phyloP scores from a whole-genome alignment of 1,140 invertebrate species.

The Teleopsis dalmanni region DNA sequence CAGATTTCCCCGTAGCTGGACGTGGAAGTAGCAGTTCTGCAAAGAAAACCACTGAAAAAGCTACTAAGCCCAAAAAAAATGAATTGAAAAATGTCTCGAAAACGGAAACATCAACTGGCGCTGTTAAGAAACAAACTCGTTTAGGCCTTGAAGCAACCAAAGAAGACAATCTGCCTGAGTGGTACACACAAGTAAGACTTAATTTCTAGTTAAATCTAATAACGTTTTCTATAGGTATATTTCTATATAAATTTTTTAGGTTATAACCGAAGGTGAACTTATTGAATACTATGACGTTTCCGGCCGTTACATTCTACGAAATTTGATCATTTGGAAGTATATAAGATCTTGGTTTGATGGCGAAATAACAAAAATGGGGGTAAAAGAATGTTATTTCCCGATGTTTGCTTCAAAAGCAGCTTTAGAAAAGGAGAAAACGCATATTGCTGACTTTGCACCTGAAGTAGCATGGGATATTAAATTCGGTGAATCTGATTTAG shows the following conservation, averaged over 20 bases:
- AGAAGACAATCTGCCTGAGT: conserved; percentile 88
- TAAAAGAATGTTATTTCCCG: conserved; percentile 97
- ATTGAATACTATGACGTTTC: conserved; percentile 99
- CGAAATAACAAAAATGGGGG: conserved; percentile 87
- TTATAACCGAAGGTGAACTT: conserved; percentile 96
- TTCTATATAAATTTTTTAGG: conserved; percentile 3
- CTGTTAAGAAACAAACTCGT: conserved; percentile 84
- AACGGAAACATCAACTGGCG: too few relatives aligned
- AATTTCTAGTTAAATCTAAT: neutral
- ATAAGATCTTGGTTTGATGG: conserved; percentile 85
- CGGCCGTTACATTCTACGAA: conserved; percentile 95
- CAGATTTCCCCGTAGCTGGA: too few relatives aligned
- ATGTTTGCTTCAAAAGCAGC: conserved; percentile 90
- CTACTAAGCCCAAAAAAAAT: too few relatives aligned
- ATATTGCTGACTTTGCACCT: conserved; percentile 97
- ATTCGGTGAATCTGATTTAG: conserved; percentile 87
- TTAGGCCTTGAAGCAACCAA: conserved; percentile 91
- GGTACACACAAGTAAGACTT: conserved; percentile 82
- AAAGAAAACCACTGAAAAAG: too few relatives aligned
- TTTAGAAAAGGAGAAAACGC: conserved; percentile 91
- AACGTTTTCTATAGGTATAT: neutral
- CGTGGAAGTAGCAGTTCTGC: too few relatives aligned
- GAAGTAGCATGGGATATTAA: conserved; percentile 99
- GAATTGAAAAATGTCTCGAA: too few relatives aligned
- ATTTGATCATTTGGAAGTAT: conserved; percentile 93